Conservation (phyloP, 2,797 vertebrate species). For the Gymnopithys bicolor region DNA sequence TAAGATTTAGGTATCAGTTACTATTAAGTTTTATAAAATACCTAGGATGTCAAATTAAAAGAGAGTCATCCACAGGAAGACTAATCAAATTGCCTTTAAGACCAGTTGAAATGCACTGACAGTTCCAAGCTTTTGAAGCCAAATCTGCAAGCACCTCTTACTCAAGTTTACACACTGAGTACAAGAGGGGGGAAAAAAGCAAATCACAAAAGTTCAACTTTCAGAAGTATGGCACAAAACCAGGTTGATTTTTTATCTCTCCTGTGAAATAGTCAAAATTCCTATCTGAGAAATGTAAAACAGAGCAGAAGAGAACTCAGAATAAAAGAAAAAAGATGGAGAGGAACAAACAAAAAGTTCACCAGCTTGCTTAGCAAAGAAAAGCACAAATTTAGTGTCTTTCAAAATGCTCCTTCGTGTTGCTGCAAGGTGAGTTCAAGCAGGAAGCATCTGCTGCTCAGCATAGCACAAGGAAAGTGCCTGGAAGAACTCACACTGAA, state of each 20-base stretch:
- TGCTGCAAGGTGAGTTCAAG: not conserved
- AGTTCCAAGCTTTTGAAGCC: not conserved
- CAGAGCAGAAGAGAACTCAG: not conserved
- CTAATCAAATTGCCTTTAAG: not conserved
- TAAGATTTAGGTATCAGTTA: not conserved
- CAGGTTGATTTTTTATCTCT: not conserved
- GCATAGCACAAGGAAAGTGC: not conserved
- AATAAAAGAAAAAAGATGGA: fast-evolving
- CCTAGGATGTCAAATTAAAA: not conserved
- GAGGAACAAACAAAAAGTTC: not conserved
- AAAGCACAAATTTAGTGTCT: not conserved
- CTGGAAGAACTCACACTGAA: not conserved
- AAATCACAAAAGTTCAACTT: not conserved
- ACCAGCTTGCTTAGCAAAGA: not conserved
- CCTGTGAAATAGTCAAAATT: not conserved
- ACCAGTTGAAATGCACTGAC: not conserved
- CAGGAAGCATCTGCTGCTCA: not conserved
- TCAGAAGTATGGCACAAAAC: not conserved
- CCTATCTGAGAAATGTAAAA: not conserved
- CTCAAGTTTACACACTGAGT: not conserved
- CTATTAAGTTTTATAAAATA: not conserved
- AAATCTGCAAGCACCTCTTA: not conserved
- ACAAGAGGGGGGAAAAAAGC: fast-evolving
- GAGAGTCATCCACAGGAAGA: not conserved
- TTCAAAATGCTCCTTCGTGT: not conserved